These are phyloP conservation scores for Pararge aegeria DNA, from an alignment of 1,140 invertebrate genomes.

Conservation along the genomic window DNA sequence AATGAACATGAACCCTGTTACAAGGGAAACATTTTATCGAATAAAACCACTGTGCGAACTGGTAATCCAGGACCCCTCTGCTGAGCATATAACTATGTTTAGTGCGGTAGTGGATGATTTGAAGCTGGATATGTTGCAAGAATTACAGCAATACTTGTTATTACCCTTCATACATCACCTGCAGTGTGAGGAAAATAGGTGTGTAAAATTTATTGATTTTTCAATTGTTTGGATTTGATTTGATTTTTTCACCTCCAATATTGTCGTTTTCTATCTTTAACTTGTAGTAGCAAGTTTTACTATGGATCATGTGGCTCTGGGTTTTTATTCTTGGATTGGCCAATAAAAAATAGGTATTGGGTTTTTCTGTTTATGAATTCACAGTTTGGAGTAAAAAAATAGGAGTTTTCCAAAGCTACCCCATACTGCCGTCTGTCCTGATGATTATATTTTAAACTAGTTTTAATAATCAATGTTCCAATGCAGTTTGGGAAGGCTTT, in stretches of 20 bases:
- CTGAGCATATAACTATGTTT: constrained; percentile 53
- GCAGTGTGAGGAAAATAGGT: constrained; percentile 67
- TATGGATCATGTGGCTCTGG: too few relatives aligned
- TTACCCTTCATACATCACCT: constrained; percentile 78
- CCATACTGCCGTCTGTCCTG: too few relatives aligned
- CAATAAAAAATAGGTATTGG: too few relatives aligned
- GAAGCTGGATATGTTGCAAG: constrained; percentile 66
- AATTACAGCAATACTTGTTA: constrained; percentile 77
- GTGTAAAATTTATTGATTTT: constrained; percentile 37
- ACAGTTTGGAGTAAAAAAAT: too few relatives aligned
- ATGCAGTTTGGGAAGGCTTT: too few relatives aligned
- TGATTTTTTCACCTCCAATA: background rate
- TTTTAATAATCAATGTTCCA: too few relatives aligned
- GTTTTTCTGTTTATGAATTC: too few relatives aligned
- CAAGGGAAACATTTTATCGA: constrained; percentile 34
- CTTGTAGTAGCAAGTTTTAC: too few relatives aligned
- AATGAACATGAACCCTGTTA: background rate
- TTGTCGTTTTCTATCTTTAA: too few relatives aligned
- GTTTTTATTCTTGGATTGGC: too few relatives aligned
- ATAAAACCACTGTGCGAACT: constrained; percentile 79
- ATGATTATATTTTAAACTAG: too few relatives aligned
- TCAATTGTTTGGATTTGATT: background rate
- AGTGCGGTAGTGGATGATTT: constrained; percentile 45
- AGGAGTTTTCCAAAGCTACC: too few relatives aligned
- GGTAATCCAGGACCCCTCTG: constrained; percentile 68